Evolutionary conservation across 2,888 invertebrate species (phyloP).

Genomic region (Synergus japonicus): DNA sequence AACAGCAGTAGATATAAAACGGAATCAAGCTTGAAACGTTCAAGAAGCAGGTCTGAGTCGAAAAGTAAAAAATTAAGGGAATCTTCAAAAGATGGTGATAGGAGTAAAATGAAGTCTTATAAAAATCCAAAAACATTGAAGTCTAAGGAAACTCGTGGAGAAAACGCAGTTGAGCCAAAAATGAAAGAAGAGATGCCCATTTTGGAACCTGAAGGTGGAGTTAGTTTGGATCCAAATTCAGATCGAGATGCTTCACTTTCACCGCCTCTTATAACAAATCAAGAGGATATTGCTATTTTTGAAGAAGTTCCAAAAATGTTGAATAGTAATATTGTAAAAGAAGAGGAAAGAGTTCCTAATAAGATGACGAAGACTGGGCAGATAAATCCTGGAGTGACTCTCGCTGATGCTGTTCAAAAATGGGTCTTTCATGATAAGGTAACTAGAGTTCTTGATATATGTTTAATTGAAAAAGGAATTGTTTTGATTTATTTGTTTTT

Average conservation of each 20-base stretch:
- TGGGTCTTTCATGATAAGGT: constrained; percentile 76
- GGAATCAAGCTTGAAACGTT: constrained; percentile 6
- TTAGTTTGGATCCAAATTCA: constrained; percentile 57
- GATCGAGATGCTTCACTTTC: constrained; percentile 71
- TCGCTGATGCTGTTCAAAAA: constrained; percentile 71
- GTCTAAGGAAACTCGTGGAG: constrained; percentile 37
- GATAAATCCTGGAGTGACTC: constrained; percentile 64
- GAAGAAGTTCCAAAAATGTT: constrained; percentile 43
- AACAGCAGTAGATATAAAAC: not conserved
- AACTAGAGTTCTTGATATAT: constrained; percentile 22
- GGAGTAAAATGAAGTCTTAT: constrained; percentile 52
- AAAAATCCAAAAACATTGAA: constrained; percentile 56
- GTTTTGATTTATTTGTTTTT: constrained; percentile 19
- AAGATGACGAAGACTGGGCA: constrained; percentile 55
- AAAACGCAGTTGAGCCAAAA: constrained; percentile 21
- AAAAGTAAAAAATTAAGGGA: constrained; percentile 31
- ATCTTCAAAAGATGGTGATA: constrained; percentile 41
- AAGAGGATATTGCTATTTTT: constrained; percentile 54
- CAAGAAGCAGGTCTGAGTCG: not conserved
- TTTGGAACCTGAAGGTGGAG: constrained; percentile 66
- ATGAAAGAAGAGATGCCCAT: constrained; percentile 69
- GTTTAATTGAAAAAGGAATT: not conserved
- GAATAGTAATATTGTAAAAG: constrained; percentile 54
- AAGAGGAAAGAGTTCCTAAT: constrained; percentile 50
- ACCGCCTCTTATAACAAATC: constrained; percentile 73